A percentile compares a stretch with the other conserved stretches of the same genome.
Evolutionary conservation across 2,113 vertebrate genomes (phyloP).

Genomic region (Petroica traversi): DNA sequence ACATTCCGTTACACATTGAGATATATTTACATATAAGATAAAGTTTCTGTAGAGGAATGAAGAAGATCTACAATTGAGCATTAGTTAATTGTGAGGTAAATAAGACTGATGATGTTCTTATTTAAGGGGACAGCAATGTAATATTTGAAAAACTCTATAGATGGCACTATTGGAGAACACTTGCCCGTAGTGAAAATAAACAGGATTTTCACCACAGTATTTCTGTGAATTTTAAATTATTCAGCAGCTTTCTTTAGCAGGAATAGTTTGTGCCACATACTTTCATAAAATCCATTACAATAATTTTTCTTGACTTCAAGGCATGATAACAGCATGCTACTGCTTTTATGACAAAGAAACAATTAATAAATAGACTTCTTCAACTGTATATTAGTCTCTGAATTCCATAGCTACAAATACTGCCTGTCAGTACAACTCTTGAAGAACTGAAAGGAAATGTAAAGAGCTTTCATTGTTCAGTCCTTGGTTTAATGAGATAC

Average conservation of each 20-base stretch:
- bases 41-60: background rate
- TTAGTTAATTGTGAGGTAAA: background rate
- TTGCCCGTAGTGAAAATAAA: background rate
- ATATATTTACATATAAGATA: background rate
- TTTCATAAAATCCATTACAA: background rate
- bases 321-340: background rate
- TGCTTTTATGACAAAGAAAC: background rate
- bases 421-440: background rate
- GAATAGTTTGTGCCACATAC: background rate
- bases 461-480: background rate
- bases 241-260: background rate
- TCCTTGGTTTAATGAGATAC: background rate
- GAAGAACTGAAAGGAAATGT: background rate
- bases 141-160: background rate
- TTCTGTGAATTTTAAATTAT: background rate
- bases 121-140: background rate
- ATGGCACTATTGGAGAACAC: slow-evolving; percentile 32
- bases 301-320: background rate
- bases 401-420: background rate
- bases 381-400: background rate
- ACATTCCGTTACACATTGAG: background rate
- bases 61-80: background rate
- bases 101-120: background rate
- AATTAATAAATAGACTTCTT: background rate
- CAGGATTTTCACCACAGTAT: background rate